These are phyloP conservation scores for Cremastinae sp. DNA, from an alignment of 2,888 invertebrate species.

Conservation along the genomic window DNA sequence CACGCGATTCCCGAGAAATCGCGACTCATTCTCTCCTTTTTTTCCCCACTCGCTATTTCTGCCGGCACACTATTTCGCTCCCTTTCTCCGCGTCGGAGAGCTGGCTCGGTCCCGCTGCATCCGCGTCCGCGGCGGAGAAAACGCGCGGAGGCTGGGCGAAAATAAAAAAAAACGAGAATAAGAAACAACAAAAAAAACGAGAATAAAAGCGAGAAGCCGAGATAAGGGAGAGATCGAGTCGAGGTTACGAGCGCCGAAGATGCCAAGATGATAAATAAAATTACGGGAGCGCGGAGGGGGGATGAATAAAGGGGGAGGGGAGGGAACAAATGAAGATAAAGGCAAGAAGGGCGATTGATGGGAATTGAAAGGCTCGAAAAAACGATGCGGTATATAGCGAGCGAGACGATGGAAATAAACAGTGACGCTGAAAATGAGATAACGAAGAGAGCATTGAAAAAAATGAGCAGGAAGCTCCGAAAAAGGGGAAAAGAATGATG, in stretches of 20 bases:
- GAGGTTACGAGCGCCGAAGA: background rate
- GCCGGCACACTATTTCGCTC: background rate
- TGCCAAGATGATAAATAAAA: constrained; percentile 19
- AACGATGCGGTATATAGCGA: no score
- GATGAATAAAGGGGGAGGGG: constrained; percentile 19
- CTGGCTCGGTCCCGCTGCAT: constrained; percentile 52
- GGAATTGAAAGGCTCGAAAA: no score
- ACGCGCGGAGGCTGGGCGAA: constrained; percentile 33
- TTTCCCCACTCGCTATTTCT: constrained; percentile 1
- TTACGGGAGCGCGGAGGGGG: constrained; percentile 30
- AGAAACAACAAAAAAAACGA: constrained; percentile 4
- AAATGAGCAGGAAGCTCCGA: background rate
- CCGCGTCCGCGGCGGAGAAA: constrained; percentile 32
- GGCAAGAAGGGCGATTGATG: no score
- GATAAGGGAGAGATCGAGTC: constrained; percentile 25
- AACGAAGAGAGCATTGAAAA: no score
- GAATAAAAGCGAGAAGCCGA: background rate
- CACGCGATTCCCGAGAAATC: constrained; percentile 53
- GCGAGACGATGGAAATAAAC: no score
- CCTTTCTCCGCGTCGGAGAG: constrained; percentile 7
- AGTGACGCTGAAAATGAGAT: no score
- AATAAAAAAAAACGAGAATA: constrained; percentile 6
- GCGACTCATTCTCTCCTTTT: constrained; percentile 26
- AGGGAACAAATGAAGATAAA: no score
- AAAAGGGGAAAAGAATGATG: constrained; percentile 4